Evolutionary conservation across 2,113 vertebrate genomes (phyloP).

Genomic region (Corydoras sp.): DNA sequence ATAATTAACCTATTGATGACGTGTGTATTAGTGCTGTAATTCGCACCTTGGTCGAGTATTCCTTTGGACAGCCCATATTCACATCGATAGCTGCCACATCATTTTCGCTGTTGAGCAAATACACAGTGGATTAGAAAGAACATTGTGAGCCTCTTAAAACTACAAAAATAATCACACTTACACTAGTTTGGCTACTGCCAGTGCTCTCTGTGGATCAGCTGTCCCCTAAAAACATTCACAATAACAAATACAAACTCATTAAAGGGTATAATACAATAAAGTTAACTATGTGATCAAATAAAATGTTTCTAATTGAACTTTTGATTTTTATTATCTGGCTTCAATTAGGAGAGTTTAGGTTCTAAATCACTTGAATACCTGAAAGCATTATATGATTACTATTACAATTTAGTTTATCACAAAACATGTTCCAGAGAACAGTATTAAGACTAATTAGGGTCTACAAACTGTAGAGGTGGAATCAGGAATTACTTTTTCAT

Average conservation of each 20-base stretch:
- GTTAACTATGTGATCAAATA: no score
- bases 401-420: no score
- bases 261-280: no score
- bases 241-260: not conserved
- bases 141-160: not conserved
- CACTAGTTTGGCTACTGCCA: slow-evolving; percentile 86
- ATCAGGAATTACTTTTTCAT: no score
- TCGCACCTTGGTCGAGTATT: slow-evolving; percentile 95
- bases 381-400: no score
- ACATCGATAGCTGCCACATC: slow-evolving; percentile 92
- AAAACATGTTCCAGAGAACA: no score
- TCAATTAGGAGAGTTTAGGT: no score
- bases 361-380: no score
- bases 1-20: not conserved
- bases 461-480: no score
- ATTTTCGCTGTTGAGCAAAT: slow-evolving; percentile 69
- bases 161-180: slow-evolving; percentile 63
- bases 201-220: slow-evolving; percentile 83
- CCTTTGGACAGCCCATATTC: slow-evolving; percentile 97
- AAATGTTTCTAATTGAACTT: no score
- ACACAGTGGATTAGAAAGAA: not conserved
- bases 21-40: not conserved
- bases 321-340: no score
- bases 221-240: slow-evolving; percentile 71
- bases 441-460: no score